These are phyloP conservation scores for Caenorhabditis virilis DNA, from an alignment of 2,888 invertebrate genomes.

Conservation along the genomic window DNA sequence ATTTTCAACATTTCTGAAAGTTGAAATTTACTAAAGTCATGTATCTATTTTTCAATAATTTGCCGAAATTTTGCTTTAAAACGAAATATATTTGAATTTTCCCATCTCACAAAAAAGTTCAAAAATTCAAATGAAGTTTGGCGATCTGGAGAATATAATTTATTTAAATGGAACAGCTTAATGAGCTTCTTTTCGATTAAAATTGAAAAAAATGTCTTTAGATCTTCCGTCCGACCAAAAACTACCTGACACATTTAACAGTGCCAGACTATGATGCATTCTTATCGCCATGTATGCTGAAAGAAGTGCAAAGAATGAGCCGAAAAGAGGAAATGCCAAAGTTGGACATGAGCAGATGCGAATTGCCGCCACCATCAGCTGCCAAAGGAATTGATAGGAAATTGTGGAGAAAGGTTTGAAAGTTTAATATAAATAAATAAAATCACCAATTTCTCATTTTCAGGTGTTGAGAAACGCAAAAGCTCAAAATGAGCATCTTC, in stretches of 20 bases:
- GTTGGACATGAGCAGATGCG: slow-evolving; percentile 63
- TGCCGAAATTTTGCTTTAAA: too few species aligned
- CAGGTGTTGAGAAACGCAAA: slow-evolving; percentile 56
- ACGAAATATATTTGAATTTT: background rate
- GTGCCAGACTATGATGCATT: slow-evolving; percentile 82
- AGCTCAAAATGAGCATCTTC: slow-evolving; percentile 61
- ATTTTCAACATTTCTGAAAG: too few species aligned
- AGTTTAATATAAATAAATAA: too few species aligned
- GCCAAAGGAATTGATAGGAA: slow-evolving; percentile 52
- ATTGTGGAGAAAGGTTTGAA: slow-evolving; percentile 61
- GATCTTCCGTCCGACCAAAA: slow-evolving; percentile 89
- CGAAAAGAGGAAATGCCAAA: slow-evolving; percentile 63
- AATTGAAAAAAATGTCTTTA: slow-evolving; percentile 24
- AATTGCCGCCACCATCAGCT: slow-evolving; percentile 61
- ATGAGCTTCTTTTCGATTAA: too few species aligned
- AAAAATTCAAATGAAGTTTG: too few species aligned
- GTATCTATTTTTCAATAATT: too few species aligned
- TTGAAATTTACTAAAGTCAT: too few species aligned
- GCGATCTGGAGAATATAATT: too few species aligned
- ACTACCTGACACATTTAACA: slow-evolving; percentile 87
- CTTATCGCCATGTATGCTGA: slow-evolving; percentile 59
- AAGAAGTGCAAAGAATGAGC: slow-evolving; percentile 55
- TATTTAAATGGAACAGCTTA: too few species aligned
- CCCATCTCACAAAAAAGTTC: background rate
- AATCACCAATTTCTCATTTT: background rate